Evolutionary conservation across 2,113 vertebrate genomes (phyloP).

Genomic region (Cyprichromis sp.): DNA sequence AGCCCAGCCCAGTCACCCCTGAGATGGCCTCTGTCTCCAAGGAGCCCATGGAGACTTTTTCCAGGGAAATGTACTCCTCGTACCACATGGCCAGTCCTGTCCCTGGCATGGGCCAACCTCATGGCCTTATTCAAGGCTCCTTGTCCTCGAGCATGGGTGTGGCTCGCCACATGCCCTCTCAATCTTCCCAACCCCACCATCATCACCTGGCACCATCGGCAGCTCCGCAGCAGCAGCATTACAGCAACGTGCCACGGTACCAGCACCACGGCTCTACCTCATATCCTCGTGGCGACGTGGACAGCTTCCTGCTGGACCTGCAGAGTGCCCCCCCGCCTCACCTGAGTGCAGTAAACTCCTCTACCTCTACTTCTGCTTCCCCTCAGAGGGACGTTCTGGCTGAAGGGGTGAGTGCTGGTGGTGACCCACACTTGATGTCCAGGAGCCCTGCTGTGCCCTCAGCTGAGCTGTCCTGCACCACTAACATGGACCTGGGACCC

Average conservation of each 20-base stretch:
- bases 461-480: constrained; percentile 84
- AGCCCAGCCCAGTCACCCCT: constrained; percentile 79
- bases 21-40: constrained; percentile 70
- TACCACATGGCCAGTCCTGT: constrained; percentile 77
- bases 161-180: constrained; percentile 69
- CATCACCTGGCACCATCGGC: constrained; percentile 75
- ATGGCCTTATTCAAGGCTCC: constrained; percentile 81
- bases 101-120: constrained; percentile 74
- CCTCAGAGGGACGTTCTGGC: constrained; percentile 78
- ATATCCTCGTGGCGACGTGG: constrained; percentile 90
- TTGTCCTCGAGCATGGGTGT: constrained; percentile 71
- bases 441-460: constrained; percentile 82
- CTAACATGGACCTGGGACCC: constrained; percentile 93
- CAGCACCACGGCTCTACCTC: constrained; percentile 94
- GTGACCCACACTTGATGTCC: constrained; percentile 75
- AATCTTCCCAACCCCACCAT: constrained; percentile 60
- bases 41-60: constrained; percentile 71
- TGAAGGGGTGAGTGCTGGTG: constrained; percentile 60
- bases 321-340: constrained; percentile 82
- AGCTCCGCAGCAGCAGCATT: constrained; percentile 59
- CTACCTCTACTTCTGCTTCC: constrained; percentile 69
- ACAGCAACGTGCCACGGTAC: constrained; percentile 79
- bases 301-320: constrained; percentile 91
- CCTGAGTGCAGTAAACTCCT: constrained; percentile 72
- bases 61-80: constrained; percentile 79